Evolutionary conservation across 2,888 invertebrate genomes (phyloP), one percentile per base, ranked within the genome.

Genomic region (Thecocarcelia acutangulata): DNA sequence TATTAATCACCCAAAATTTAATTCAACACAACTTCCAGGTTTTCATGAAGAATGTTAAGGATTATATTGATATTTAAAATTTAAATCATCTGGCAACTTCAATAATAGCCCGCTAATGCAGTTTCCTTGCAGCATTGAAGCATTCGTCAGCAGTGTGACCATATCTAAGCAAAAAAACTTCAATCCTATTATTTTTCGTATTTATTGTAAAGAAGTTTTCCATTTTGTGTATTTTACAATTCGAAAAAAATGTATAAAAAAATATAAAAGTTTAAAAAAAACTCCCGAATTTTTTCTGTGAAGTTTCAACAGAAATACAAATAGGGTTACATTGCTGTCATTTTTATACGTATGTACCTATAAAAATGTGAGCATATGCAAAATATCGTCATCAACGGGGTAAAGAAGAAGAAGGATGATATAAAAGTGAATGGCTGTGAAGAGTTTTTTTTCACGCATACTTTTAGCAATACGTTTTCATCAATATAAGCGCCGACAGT

Each of bases 371-470:
- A 21, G 24, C 52, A 46, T 52, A 44, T 72, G 52, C 58, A 73
- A 61, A 61, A 63, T 52, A 44, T 11, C 28, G 63, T 54, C 52
- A 6, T 19, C 11, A 61, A 24, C 15, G 21, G 40, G 42, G 6
- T 42, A 33, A 15, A 15, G 17, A 15, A 15, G 17, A 5, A 13
- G 56, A 19, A 33, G 48, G 21, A 40, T 21, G 11, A 17, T n/a
- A 40, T 46, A 63, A 73, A 63, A 54, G 73, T 46, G 54, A 63
- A 73, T 73, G 73, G 12, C 21, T 46, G 6, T 37, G 13, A 24
- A 2, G 15, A 54, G 42, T 56, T 59, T 44, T 59, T 44, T 17
- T 9, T 33, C 40, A 46, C 17, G 11, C 46, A 48, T 19, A 52
- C 42, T 13, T n/a, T 21, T 46, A 15, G 8, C 3, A n/a, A n/a